Percentiles rank a stretch among this genome's conserved stretches.
Evolutionary conservation across 2,797 vertebrate genomes (phyloP).

Genomic region (Melanogrammus aeglefinus): DNA sequence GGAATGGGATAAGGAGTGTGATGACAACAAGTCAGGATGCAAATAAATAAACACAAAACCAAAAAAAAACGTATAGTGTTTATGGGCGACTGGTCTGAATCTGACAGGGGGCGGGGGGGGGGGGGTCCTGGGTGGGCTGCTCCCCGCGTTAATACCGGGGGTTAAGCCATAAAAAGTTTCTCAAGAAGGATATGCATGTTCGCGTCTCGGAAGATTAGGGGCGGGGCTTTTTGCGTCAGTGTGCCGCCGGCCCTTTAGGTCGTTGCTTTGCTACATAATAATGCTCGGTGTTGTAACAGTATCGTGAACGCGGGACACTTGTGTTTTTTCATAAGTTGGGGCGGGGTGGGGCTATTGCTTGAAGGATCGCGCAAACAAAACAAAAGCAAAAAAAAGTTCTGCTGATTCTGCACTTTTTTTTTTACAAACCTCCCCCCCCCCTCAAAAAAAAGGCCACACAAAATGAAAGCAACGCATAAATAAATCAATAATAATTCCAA

Average conservation of each 20-base stretch:
- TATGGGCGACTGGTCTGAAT: neutral
- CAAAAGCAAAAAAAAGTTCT: conserved; percentile 35
- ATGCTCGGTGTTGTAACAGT: conserved; percentile 55
- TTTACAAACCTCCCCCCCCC: conserved; percentile 26
- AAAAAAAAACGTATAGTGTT: neutral
- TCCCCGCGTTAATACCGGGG: no score
- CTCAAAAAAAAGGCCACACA: conserved; percentile 41
- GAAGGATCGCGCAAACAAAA: conserved; percentile 55
- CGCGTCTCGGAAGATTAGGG: neutral
- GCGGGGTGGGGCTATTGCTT: conserved; percentile 69
- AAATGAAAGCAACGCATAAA: conserved; percentile 64
- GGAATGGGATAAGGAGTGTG: conserved; percentile 51
- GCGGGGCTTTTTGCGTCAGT: neutral
- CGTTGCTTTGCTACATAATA: conserved; percentile 61
- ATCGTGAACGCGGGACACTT: conserved; percentile 21
- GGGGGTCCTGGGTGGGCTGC: conserved; percentile 11
- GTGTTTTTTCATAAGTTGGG: conserved; percentile 20
- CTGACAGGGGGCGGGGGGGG: neutral
- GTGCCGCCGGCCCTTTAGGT: conserved; percentile 19
- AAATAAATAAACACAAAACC: conserved; percentile 49
- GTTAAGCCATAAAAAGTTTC: neutral
- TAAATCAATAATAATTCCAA: conserved; percentile 63
- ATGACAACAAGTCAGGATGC: conserved; percentile 55
- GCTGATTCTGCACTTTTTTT: neutral
- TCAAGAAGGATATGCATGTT: neutral